These are phyloP conservation scores for Heptranchias perlo DNA, from an alignment of 2,113 vertebrate genomes.

Conservation along the genomic window DNA sequence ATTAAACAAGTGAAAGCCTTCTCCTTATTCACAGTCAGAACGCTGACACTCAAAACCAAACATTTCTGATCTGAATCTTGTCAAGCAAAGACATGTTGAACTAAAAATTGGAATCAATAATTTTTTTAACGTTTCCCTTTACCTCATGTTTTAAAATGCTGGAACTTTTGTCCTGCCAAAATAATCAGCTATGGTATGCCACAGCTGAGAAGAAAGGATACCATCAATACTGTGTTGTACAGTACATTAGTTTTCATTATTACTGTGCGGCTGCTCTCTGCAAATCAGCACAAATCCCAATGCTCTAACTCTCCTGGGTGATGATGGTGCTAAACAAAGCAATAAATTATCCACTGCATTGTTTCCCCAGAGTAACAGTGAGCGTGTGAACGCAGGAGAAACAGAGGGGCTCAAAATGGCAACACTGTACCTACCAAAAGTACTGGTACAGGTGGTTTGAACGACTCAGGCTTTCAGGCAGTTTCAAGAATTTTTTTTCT, in stretches of 20 bases:
- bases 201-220: neutral
- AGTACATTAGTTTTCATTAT: neutral
- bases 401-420: no score
- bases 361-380: neutral
- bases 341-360: neutral
- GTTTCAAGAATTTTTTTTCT: neutral
- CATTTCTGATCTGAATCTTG: neutral
- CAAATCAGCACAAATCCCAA: neutral
- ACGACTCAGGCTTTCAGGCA: neutral
- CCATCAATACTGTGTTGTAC: neutral
- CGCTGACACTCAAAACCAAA: neutral
- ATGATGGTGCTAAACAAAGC: conserved; percentile 3
- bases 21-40: neutral
- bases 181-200: neutral
- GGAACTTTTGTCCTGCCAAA: neutral
- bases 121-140: neutral
- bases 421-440: neutral
- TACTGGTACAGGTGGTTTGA: neutral
- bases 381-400: neutral
- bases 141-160: neutral
- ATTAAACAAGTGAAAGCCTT: neutral
- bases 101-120: neutral
- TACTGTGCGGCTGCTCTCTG: neutral
- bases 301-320: neutral
- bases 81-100: neutral